A percentile compares a stretch with the other conserved stretches of the same genome.
phyloP scores from a whole-genome alignment of 2,888 invertebrate species.

The Ommatoiulus sabulosus region DNA sequence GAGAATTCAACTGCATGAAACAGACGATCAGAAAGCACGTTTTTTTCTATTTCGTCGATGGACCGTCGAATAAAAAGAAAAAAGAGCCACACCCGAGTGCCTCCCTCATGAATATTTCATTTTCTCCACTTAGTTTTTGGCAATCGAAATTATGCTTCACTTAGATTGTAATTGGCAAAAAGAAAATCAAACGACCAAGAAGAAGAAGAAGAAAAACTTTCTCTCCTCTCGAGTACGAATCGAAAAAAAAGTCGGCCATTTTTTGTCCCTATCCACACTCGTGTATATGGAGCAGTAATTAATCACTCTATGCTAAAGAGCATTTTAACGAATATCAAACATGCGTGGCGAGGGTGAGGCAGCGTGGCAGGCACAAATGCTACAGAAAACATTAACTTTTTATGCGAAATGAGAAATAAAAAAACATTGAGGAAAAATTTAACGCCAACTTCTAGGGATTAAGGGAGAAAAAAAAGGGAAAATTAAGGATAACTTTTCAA shows the following conservation, averaged over 20 bases:
- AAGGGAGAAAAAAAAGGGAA: background rate
- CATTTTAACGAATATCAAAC: slow-evolving; percentile 19
- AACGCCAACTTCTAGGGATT: slow-evolving; percentile 19
- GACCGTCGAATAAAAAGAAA: background rate
- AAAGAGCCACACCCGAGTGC: slow-evolving; percentile 7
- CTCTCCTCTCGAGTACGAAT: background rate
- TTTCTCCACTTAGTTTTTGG: slow-evolving; percentile 57
- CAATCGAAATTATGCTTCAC: slow-evolving; percentile 56
- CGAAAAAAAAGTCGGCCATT: slow-evolving; percentile 19
- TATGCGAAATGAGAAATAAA: background rate
- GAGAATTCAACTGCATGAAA: background rate
- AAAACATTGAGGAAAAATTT: background rate
- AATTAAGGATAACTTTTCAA: slow-evolving; percentile 6
- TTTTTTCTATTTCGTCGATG: background rate
- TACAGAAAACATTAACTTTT: slow-evolving; percentile 19
- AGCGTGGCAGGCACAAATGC: background rate
- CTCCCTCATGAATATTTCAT: slow-evolving; percentile 57
- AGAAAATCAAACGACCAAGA: slow-evolving; percentile 46
- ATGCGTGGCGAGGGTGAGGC: background rate
- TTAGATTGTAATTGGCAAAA: slow-evolving; percentile 55
- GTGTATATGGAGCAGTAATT: slow-evolving; percentile 50
- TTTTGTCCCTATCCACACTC: background rate
- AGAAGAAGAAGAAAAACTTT: background rate
- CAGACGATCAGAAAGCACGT: background rate
- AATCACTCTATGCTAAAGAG: slow-evolving; percentile 45